These are phyloP conservation scores for Petrocephalus microphthalmus DNA, from an alignment of 2,113 vertebrate species.

Conservation along the genomic window DNA sequence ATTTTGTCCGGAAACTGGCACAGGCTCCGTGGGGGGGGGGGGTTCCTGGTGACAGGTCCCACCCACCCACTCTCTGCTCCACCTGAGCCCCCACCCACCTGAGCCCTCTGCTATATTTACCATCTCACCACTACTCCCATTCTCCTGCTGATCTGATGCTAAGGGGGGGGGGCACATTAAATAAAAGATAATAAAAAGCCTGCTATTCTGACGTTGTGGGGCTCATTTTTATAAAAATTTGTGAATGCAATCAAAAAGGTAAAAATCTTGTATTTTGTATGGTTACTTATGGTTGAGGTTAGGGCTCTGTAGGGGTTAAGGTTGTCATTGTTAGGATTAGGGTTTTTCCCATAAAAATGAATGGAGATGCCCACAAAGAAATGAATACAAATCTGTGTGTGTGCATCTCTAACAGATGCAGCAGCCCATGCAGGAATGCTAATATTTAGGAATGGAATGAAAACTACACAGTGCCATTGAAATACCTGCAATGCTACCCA, in stretches of 20 bases:
- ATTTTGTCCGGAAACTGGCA: neutral
- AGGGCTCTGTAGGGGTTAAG: neutral
- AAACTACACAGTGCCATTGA: constrained; percentile 49
- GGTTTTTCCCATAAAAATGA: neutral
- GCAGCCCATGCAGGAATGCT: constrained; percentile 46
- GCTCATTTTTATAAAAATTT: neutral
- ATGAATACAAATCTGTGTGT: constrained; percentile 1
- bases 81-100: constrained; percentile 42
- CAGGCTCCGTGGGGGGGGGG: neutral
- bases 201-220: neutral
- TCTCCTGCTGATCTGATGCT: neutral
- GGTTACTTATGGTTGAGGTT: neutral
- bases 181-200: neutral
- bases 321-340: neutral
- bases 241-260: neutral
- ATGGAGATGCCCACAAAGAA: neutral
- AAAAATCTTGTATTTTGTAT: neutral
- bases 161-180: no score
- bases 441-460: constrained; percentile 58
- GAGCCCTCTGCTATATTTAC: constrained; percentile 17
- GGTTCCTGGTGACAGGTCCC: neutral
- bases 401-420: constrained; percentile 30
- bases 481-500: constrained; percentile 56
- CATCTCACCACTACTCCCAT: neutral
- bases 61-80: constrained; percentile 12